phyloP scores from a whole-genome alignment of 2,797 vertebrate species.

The Acanthurus leucopareius region DNA sequence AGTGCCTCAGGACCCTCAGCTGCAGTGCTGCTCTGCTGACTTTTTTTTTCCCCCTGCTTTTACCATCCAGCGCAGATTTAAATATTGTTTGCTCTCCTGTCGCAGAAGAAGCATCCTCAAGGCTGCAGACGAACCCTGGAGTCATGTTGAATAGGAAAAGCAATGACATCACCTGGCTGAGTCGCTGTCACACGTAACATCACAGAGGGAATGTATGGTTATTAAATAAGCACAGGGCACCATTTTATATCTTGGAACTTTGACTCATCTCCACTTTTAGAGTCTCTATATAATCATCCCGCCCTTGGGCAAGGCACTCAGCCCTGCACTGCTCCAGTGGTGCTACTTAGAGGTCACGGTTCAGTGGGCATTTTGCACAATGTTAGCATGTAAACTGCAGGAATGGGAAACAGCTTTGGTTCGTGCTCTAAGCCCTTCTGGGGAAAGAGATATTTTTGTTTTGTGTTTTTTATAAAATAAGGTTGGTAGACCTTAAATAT shows the following conservation, averaged over 20 bases:
- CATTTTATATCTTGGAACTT: slow-evolving; percentile 29
- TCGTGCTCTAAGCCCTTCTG: not conserved
- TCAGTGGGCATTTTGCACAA: slow-evolving; percentile 34
- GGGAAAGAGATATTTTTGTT: slow-evolving; percentile 3
- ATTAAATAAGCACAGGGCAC: slow-evolving; percentile 9
- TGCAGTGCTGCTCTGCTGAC: slow-evolving; percentile 33
- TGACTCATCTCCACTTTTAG: slow-evolving; percentile 40
- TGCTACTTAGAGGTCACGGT: slow-evolving; percentile 18
- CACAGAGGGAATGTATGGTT: slow-evolving; percentile 19
- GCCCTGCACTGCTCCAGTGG: slow-evolving; percentile 9
- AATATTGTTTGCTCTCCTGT: slow-evolving; percentile 60
- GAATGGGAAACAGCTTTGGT: slow-evolving; percentile 22
- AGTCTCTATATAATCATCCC: slow-evolving; percentile 15
- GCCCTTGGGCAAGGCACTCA: slow-evolving; percentile 30
- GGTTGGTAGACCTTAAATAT: too few species aligned
- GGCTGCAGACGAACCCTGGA: slow-evolving; percentile 38
- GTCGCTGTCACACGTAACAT: slow-evolving; percentile 42
- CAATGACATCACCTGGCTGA: slow-evolving; percentile 48
- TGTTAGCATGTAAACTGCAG: slow-evolving; percentile 16
- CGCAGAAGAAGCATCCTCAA: slow-evolving; percentile 20
- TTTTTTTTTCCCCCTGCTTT: slow-evolving; percentile 13
- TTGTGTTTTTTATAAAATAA: not conserved
- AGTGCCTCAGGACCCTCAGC: slow-evolving; percentile 56
- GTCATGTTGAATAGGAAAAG: slow-evolving; percentile 39
- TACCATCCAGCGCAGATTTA: slow-evolving; percentile 26